A percentile compares a stretch with the other conserved stretches of the same genome.
These are phyloP conservation scores for Coleophora flavipennella DNA, from an alignment of 2,888 invertebrate genomes.

Conservation along the genomic window DNA sequence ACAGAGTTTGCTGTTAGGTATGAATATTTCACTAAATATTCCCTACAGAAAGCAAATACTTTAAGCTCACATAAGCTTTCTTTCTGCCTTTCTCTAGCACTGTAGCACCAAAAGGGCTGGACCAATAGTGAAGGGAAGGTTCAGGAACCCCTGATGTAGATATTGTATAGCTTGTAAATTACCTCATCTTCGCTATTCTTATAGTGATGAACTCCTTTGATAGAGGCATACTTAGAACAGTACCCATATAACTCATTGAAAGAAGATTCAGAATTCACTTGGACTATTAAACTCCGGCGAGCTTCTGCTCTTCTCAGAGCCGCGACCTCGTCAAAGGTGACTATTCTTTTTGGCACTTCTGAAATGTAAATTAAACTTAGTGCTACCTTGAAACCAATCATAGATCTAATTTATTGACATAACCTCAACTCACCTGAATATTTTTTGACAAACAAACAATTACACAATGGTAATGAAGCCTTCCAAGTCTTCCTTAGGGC, in stretches of 20 bases:
- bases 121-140: not conserved
- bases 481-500: constrained; percentile 37
- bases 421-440: constrained; percentile 38
- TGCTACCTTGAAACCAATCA: constrained; percentile 23
- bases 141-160: too few relatives aligned
- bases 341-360: constrained; percentile 45
- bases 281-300: constrained; percentile 79
- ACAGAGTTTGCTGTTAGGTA: too few relatives aligned
- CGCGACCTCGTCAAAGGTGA: constrained; percentile 73
- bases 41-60: too few relatives aligned
- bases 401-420: constrained; percentile 8
- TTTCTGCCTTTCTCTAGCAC: too few relatives aligned
- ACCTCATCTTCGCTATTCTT: constrained; percentile 60
- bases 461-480: constrained; percentile 27
- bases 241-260: constrained; percentile 78
- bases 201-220: constrained; percentile 79
- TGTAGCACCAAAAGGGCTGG: too few relatives aligned
- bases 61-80: too few relatives aligned
- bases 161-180: constrained; percentile 6
- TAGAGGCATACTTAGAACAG: constrained; percentile 77
- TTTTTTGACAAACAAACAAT: constrained; percentile 38
- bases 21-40: too few relatives aligned
- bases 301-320: constrained; percentile 76
- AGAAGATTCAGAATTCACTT: constrained; percentile 81
- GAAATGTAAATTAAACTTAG: constrained; percentile 30